Evolutionary conservation across 2,888 invertebrate genomes (phyloP), one percentile per base, ranked within the genome.

Genomic region (Horisme vitalbata): DNA sequence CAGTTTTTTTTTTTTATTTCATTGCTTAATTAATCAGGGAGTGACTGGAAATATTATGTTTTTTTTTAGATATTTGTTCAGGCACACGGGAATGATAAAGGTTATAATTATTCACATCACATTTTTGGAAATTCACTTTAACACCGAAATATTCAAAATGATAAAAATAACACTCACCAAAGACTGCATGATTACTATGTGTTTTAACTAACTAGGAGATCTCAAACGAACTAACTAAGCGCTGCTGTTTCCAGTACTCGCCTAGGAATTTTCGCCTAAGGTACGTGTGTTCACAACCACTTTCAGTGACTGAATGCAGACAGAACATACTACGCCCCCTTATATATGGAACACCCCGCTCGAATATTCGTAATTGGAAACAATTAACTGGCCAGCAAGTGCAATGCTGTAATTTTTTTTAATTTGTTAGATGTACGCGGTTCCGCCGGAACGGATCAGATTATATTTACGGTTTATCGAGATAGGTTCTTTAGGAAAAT

Each of bases 191-290:
- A 89, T 87, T 84, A 78, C 55, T 72, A 70, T 76, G 71, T 77
- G 66, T 79, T 68, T 75, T 55, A 59, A 76, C 72, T 81, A 81
- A 68, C 61, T 55, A 65, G 67, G 88, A 88, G 88, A 89, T 89
- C 88, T 86, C 86, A 89, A 89, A 89, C 88, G 87, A 89, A 89
- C 89, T 89, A 79, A 73, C 83, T 75, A 79, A 79, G 83, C 89
- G 89, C 89, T 89, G 83, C 89, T 88, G 87, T 52, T 52, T 54
- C 69, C 88, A 88, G 88, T 80, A 89, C 86, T 89, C 89, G 89
- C 87, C 76, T 79, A 80, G 86, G 79, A 81, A 89, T 69, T 89
- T 88, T 83, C 89, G 88, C 76, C 89, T 89, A 89, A 88, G 88
- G 43, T 27, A 75, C 78, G 85, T 80, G 82, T 73, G 74, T 67